These are phyloP conservation scores for Colletes gigas DNA, from an alignment of 1,140 invertebrate species.

Conservation along the genomic window DNA sequence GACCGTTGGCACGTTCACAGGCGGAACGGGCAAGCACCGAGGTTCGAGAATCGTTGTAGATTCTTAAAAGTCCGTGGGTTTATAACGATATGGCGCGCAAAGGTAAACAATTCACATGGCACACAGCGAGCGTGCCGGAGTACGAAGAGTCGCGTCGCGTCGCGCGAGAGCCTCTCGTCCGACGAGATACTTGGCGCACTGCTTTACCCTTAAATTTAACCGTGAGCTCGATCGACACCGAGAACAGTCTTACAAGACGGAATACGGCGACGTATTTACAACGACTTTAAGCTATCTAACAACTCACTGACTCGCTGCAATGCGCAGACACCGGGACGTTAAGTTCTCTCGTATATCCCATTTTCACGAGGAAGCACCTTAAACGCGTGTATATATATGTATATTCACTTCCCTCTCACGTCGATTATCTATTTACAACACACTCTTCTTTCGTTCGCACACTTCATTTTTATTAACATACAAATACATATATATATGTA, in stretches of 20 bases:
- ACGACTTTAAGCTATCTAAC: constrained; percentile 56
- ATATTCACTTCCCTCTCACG: constrained; percentile 4
- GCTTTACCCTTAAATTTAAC: constrained; percentile 16
- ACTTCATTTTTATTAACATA: neutral
- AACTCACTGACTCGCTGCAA: constrained; percentile 38
- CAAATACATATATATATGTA: constrained; percentile 41
- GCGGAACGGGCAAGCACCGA: constrained; percentile 7
- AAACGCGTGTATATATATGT: constrained; percentile 39
- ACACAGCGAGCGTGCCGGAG: constrained; percentile 21
- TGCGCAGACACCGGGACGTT: constrained; percentile 37
- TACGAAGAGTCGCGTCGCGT: neutral
- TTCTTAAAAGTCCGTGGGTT: neutral
- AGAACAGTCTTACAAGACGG: constrained; percentile 1
- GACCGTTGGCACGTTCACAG: neutral
- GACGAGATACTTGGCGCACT: constrained; percentile 37
- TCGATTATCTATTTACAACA: constrained; percentile 52
- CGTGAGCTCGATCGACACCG: constrained; percentile 28
- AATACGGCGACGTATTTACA: constrained; percentile 53
- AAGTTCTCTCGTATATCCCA: constrained; percentile 10
- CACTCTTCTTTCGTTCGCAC: neutral
- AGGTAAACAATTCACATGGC: constrained; percentile 26
- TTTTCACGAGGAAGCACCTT: constrained; percentile 45
- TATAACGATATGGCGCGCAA: neutral
- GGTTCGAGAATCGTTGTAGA: constrained; percentile 4
- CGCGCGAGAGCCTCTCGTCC: neutral